Base-by-base conservation (phyloP, 2,888 invertebrate species). In the Rhamnusium bicolor region DNA sequence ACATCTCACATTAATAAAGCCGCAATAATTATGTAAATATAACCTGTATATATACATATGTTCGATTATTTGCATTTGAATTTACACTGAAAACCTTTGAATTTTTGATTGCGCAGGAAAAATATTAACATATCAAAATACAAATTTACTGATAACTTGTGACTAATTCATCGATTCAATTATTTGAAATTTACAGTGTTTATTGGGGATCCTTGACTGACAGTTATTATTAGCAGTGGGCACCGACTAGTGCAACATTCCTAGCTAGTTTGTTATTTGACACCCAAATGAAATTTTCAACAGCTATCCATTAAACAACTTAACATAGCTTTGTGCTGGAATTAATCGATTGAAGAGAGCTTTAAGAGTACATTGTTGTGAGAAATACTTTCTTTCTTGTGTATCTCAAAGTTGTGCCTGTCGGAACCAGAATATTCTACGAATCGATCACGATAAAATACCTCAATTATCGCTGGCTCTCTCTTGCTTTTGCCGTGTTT, bases 401-500 rank as follows among this genome's bases (percentile, higher is more conserved):
- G 40, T 40, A 40, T 40, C 62, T 68, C 47, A 21, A 56, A 56
- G 58, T 61, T 74, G 80, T 79, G 73, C 79, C 78, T 78, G 78
- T 78, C 79, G 78, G 78, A 78, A 71, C 74, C 76, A 72, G 78
- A 79, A 78, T 75, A 75, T 74, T 60, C 71, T 62, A 60, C 49
- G 19, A 66, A 81, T 81, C 82, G 82, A 83, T 83, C 78, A 76
- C 81, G 80, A 80, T 79, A 78, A 81, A 82, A 82, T 80, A 80
- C 81, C 80, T 81, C 82, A 83, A 82, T 84, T 82, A 83, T 81
- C 79, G 81, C 81, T 79, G 79, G 78, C 73, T 76, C 76, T 76
- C 76, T 71, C 79, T 77, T 74, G 71, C 60, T 77, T 72, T 76
- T 69, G 74, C 78, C 71, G 73, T 84, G 83, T 83, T 84, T 84